phyloP scores from a whole-genome alignment of 2,888 invertebrate species.

The Pyralis farinalis region DNA sequence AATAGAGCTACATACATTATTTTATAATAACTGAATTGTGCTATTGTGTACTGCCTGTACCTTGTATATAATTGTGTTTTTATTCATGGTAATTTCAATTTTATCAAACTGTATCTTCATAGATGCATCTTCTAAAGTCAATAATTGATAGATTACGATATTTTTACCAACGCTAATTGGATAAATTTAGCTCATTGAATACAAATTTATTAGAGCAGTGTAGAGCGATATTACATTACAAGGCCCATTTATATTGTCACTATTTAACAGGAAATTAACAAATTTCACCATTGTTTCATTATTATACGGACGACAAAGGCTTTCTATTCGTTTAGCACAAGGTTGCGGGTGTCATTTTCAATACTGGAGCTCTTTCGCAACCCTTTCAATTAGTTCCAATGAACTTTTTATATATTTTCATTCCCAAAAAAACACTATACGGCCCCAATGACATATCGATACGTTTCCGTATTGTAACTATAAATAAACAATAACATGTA shows the following conservation, averaged over 20 bases:
- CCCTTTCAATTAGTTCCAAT: slow-evolving; percentile 54
- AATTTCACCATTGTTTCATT: slow-evolving; percentile 61
- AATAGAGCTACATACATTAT: too few relatives aligned
- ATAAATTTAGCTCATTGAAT: not conserved
- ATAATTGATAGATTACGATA: too few relatives aligned
- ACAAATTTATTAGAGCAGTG: too few relatives aligned
- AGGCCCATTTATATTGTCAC: not conserved
- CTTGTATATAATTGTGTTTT: too few relatives aligned
- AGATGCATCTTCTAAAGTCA: too few relatives aligned
- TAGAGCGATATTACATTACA: not conserved
- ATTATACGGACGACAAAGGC: slow-evolving; percentile 54
- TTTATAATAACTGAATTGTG: too few relatives aligned
- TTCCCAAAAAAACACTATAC: slow-evolving; percentile 59
- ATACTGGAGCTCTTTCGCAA: slow-evolving; percentile 70
- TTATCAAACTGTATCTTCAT: too few relatives aligned
- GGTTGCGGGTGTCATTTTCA: slow-evolving; percentile 65
- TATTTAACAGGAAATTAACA: slow-evolving; percentile 44
- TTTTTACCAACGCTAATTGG: not conserved
- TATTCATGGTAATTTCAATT: too few relatives aligned
- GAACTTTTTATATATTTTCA: slow-evolving; percentile 61
- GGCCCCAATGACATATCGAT: slow-evolving; percentile 70
- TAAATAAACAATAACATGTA: slow-evolving; percentile 67
- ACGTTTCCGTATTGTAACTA: slow-evolving; percentile 69
- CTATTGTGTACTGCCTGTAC: too few relatives aligned
- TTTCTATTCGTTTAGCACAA: slow-evolving; percentile 69